Conservation (phyloP, 2,797 vertebrate genomes). For the Avahi laniger region DNA sequence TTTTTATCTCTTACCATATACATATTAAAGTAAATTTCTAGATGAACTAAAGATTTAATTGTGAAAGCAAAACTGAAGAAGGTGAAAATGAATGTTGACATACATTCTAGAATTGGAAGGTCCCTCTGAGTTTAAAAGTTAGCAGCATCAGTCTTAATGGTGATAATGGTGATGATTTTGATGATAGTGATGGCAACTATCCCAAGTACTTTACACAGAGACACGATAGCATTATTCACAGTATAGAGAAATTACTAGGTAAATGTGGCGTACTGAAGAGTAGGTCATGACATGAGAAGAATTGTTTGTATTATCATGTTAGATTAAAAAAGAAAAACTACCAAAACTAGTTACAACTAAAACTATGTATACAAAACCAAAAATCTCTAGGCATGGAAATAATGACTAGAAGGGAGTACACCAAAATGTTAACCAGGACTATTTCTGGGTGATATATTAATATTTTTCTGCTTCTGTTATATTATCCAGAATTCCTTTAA, state of each 20-base stretch:
- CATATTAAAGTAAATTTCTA: conserved; percentile 1
- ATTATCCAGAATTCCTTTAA: background rate
- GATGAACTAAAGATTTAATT: background rate
- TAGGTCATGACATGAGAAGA: background rate
- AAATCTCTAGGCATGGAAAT: background rate
- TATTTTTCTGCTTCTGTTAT: background rate
- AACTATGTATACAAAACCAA: background rate
- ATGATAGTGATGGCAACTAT: background rate
- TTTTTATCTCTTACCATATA: background rate
- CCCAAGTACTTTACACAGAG: background rate
- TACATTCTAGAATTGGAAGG: background rate
- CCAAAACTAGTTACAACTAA: background rate
- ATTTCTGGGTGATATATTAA: background rate
- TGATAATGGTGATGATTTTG: background rate
- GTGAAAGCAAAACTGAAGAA: conserved; percentile 4
- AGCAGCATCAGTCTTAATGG: background rate
- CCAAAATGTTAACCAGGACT: background rate
- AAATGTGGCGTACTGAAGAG: background rate
- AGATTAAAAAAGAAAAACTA: background rate
- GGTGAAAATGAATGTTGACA: background rate
- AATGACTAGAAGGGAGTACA: background rate
- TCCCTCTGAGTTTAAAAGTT: background rate
- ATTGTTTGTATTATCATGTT: background rate
- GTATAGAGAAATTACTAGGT: background rate
- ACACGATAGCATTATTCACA: background rate